Evolutionary conservation across 1,140 invertebrate genomes (phyloP), one percentile per base, ranked within the genome.

Genomic region (Archegozetes longisetosus): DNA sequence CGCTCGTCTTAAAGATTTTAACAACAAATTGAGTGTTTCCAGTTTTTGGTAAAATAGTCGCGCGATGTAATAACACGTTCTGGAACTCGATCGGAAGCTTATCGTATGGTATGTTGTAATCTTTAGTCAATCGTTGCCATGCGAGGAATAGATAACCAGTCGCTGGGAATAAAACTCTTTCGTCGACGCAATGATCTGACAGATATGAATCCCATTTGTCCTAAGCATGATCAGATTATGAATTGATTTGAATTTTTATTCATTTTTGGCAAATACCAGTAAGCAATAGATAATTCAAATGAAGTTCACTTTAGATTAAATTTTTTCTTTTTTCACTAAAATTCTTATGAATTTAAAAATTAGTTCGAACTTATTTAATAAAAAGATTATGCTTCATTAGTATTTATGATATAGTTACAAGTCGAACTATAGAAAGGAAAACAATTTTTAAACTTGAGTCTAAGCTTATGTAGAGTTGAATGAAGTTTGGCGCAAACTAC

Each of bases 141-240:
- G 85, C 90, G 2, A 96, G 71, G 1, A 84, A 80, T 74, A 97
- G 76, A 68, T 96, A 95, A 17, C 91, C 92, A 28, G 92, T 95
- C 50, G 91, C 92, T 13, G 93, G 93, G 75, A 90, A 97, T 2
- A 98, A 73, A 29, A 94, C 78, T 68, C 93, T 79, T 17, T 91
- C 92, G 74, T 97, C 92, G 67, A 97, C 94, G 14, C 79, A 79
- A 70, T 98, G 93, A 24, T 91, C 93, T 29, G 78, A 71, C 47
- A 88, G 75, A 73, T 82, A 92, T 50, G 81, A 74, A 70, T 94
- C 55, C 2, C 48, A 29, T n/a, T 14, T 2, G n/a, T n/a, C n/a
- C n/a, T n/a, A 40, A 17, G 6, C 17, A 9, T 40, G 6, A 9
- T 9, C 6, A 40, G 6, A 40, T 6, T 40, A 40, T 40, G n/a